Percentiles rank a stretch among this genome's conserved stretches.
These are phyloP conservation scores for Gymnothorax javanicus DNA, from an alignment of 2,797 vertebrate species.

Conservation along the genomic window DNA sequence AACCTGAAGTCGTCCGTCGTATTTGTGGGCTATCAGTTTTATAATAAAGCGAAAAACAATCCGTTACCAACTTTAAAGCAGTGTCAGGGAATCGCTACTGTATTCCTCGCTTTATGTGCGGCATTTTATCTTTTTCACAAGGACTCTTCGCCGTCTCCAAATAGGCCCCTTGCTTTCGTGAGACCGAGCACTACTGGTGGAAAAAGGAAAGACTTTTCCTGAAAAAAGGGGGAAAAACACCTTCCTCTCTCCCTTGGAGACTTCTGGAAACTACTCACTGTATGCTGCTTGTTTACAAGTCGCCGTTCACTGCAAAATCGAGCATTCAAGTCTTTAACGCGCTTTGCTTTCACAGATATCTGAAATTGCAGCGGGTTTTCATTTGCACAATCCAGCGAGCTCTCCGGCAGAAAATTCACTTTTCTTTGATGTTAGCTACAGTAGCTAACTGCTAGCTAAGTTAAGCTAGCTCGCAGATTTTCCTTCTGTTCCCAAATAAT, in stretches of 20 bases:
- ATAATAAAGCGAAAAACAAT: conserved; percentile 30
- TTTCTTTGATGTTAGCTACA: conserved; percentile 38
- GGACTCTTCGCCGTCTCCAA: conserved; percentile 14
- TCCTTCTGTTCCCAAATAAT: neutral
- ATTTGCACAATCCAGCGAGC: neutral
- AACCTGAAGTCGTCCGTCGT: neutral
- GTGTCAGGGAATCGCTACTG: neutral
- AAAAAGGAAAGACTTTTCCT: conserved; percentile 18
- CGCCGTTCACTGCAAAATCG: neutral
- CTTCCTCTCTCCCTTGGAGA: conserved; percentile 22
- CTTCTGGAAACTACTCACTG: conserved; percentile 23
- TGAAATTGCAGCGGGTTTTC: neutral
- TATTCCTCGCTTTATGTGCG: conserved; percentile 4
- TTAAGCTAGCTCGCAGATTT: conserved; percentile 24
- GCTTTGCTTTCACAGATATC: neutral
- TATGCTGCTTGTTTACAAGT: conserved; percentile 16
- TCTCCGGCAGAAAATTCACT: conserved; percentile 19
- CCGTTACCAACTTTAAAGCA: neutral
- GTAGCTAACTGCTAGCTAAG: conserved; percentile 27
- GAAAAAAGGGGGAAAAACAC: conserved; percentile 1
- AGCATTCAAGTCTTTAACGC: neutral
- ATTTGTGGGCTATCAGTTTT: conserved; percentile 20
- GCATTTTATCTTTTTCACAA: conserved; percentile 20
- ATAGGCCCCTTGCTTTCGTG: conserved; percentile 26
- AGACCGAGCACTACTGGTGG: conserved; percentile 22